A percentile compares a stretch with the other conserved stretches of the same genome.
These are phyloP conservation scores for Cathartes aura DNA, from an alignment of 2,113 vertebrate species.

Conservation along the genomic window DNA sequence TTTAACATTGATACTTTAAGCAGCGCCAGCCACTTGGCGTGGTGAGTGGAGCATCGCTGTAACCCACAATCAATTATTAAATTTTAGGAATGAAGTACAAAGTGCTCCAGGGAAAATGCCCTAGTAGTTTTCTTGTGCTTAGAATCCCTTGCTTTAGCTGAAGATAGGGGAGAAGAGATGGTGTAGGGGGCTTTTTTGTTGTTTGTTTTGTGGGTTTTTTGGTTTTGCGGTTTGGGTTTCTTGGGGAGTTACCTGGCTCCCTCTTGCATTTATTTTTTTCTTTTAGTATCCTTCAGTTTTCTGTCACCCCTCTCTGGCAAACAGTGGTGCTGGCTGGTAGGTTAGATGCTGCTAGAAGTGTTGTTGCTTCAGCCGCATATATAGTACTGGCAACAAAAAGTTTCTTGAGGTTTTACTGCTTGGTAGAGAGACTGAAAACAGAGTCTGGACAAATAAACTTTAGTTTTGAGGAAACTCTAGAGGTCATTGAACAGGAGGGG, in stretches of 20 bases:
- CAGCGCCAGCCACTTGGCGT: neutral
- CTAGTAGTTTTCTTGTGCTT: neutral
- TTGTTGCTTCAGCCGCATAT: neutral
- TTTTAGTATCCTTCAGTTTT: neutral
- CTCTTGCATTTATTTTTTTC: neutral
- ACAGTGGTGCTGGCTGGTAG: neutral
- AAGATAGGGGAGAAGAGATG: neutral
- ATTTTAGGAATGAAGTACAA: slow-evolving; percentile 38
- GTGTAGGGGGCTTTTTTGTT: neutral
- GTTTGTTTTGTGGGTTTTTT: neutral
- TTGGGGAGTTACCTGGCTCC: neutral
- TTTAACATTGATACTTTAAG: neutral
- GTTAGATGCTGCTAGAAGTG: neutral
- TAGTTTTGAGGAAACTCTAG: neutral
- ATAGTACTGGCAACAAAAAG: neutral
- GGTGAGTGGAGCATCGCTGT: neutral
- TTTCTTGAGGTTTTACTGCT: neutral
- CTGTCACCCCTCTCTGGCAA: neutral
- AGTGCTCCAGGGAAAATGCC: neutral
- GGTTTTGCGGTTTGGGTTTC: neutral
- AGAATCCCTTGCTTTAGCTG: neutral
- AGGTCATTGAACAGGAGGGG: neutral
- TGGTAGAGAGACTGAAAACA: neutral
- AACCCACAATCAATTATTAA: slow-evolving; percentile 48
- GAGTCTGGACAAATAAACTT: neutral